Conservation (phyloP, 2,888 invertebrate species). For the Xanthia icteritia region DNA sequence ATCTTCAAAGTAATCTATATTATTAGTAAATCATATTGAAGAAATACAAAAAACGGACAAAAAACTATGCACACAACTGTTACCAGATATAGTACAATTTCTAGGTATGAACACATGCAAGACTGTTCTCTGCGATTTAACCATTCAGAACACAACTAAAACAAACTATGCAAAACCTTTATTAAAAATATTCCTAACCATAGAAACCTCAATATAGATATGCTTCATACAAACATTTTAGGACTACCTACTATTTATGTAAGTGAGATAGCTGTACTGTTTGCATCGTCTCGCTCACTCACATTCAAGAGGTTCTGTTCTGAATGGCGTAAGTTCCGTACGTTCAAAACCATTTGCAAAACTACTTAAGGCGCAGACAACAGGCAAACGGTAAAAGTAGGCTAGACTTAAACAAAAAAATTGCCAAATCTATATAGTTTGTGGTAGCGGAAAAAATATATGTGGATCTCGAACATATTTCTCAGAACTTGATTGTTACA, state of each 20-base stretch:
- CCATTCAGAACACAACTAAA: conserved; percentile 54
- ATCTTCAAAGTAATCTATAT: conserved; percentile 76
- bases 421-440: no score
- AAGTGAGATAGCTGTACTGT: conserved; percentile 16
- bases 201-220: conserved; percentile 49
- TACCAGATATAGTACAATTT: conserved; percentile 70
- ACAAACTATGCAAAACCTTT: conserved; percentile 40
- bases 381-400: no score
- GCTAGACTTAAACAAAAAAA: no score
- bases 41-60: conserved; percentile 82
- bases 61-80: conserved; percentile 78
- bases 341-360: conserved; percentile 43
- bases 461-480: no score
- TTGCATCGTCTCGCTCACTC: conserved; percentile 26
- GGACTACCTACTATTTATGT: conserved; percentile 16
- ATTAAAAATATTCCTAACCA: conserved; percentile 34
- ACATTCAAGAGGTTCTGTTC: conserved; percentile 28
- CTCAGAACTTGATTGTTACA: no score
- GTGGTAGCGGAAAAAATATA: no score
- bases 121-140: conserved; percentile 62
- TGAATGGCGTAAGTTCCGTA: conserved; percentile 43
- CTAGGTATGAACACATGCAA: conserved; percentile 80
- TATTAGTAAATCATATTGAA: conserved; percentile 76
- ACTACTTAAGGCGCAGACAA: no score
- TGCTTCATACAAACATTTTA: conserved; percentile 43